Evolutionary conservation across 92 coral and sea anemone genomes (phyloP), one percentile per base, ranked within the genome.

Genomic region (Palythoa grandiflora): DNA sequence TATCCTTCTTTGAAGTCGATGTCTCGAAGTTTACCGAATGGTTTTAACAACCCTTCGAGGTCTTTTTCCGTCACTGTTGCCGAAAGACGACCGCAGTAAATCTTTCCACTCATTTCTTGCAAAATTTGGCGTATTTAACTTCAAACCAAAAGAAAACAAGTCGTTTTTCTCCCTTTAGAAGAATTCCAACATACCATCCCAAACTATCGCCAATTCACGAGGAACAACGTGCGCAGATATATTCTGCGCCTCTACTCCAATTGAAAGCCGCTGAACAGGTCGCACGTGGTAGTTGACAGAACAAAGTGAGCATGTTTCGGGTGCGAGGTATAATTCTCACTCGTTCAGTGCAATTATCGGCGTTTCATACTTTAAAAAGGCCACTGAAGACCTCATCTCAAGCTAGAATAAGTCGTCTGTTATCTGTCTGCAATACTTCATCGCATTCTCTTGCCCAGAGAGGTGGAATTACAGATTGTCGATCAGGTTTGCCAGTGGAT

Each of bases 71-170:
- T 79, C n/a, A 92, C 93, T 72, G 90, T 91, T 84, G 96, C 61
- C 65, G 99, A 93, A 61, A 97, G 92, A 63, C 99, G 94, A 47
- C 99, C 99, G 80, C 98, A 97, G 73, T 97, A 97, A 39, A 95
- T 88, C 81, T 94, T 91, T 9, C 94, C 96, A 80, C 98, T 95
- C 99, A 97, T 97, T 17, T 38, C 20, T 37, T 14, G 78, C 75
- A 79, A 44, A 73, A 38, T 35, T 36, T 50, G 70, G 2, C 11
- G 15, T 39, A 16, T 40, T 40, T 20, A 47, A 48, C 38, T 66
- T 35, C 51, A 51, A 28, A 48, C 12, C 48, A 37, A 2, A 28
- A 65, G n/a, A 66, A 81, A 81, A 14, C 19, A 65, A 51, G 61
- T n/a, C 28, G 39, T 55, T 66, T 81, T 65, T 61, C 50, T 71